Base-by-base conservation (phyloP, 1,140 invertebrate species). In the Uloborus diversus region DNA sequence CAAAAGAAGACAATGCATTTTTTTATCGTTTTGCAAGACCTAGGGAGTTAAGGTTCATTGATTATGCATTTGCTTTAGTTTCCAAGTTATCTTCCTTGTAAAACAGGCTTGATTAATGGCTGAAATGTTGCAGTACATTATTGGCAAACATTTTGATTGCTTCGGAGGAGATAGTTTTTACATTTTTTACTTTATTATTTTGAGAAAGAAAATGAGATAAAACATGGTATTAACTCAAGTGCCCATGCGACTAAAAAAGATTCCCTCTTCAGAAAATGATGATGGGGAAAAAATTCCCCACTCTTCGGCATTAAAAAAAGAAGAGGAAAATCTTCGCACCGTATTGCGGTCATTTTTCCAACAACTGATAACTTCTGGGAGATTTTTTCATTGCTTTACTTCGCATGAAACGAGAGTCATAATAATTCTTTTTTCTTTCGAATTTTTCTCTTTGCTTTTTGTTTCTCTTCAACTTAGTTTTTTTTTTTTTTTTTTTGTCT, bases 61-160 rank as follows among this genome's bases (percentile, higher is more conserved):
- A 78, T 78, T 78, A 78, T 78, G 73, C 73, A 78, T 78, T 78
- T 78, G 73, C 73, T 65, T 65, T 64, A 78, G 73, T 78, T 78
- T 78, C 73, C 61, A 51, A 78, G 73, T 78, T 78, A 78, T 78
- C 73, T 78, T 78, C 57, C 73, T 78, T 78, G 73, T 78, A 78
- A 78, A 78, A 78, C 73, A 78, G 73, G 47, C 62, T 78, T 78
- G 73, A 78, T 78, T 78, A 78, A 78, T 78, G 73, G 57, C 66
- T 62, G 47, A 78, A 78, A 78, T 78, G 73, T 78, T 65, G 73
- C 73, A 78, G 73, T 78, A 78, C 73, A 78, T 78, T 78, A 78
- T 78, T 78, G 73, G 73, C 73, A 78, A 78, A 78, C 73, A 78
- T 78, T 78, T 78, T 78, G 73, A 78, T 78, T 78, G 73, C 73